Evolutionary conservation across 2,888 invertebrate genomes (phyloP).

Genomic region (Drosophila cyrtoloma): DNA sequence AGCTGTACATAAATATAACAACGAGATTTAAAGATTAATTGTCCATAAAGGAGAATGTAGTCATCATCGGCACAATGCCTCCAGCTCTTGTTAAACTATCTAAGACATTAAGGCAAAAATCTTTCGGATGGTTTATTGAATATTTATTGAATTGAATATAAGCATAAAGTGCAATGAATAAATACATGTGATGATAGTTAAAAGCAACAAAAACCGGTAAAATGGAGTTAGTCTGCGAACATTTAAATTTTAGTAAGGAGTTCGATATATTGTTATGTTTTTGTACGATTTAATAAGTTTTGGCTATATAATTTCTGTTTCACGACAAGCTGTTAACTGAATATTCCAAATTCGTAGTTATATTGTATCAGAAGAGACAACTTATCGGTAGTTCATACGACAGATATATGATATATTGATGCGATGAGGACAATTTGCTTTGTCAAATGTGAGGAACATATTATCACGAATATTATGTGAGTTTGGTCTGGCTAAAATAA

Average conservation of each 20-base stretch:
- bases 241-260: not conserved
- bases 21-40: not conserved
- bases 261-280: not conserved
- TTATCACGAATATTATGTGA: rapidly evolving
- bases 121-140: not conserved
- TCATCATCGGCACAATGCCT: not conserved
- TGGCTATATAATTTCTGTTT: not conserved
- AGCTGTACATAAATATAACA: not conserved
- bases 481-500: not conserved
- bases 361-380: not conserved
- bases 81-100: not conserved
- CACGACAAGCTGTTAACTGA: not conserved
- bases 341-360: not conserved
- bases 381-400: not conserved
- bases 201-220: not conserved
- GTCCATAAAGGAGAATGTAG: not conserved
- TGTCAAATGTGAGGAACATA: not conserved
- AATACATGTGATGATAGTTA: not conserved
- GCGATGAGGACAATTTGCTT: not conserved
- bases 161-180: not conserved
- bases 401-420: not conserved
- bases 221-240: rapidly evolving
- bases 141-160: not conserved
- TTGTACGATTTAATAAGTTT: not conserved
- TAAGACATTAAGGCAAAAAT: not conserved